Base-by-base conservation (phyloP, 2,888 invertebrate species). In the Harpagoxenus sublaevis region DNA sequence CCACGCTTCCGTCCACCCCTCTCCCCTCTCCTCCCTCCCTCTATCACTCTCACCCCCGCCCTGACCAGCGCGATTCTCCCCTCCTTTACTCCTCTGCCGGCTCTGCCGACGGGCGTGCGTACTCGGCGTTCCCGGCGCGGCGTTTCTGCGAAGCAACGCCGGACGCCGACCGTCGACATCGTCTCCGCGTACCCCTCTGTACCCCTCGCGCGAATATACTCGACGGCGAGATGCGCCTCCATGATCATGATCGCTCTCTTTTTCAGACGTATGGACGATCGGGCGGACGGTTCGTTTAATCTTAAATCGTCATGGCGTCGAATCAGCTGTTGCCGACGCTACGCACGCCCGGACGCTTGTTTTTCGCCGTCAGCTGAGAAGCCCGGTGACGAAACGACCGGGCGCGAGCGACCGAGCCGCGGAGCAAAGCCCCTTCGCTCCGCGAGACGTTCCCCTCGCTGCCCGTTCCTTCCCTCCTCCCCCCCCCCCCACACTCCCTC, bases 281-380 rank as follows among this genome's bases (percentile, higher is more conserved):
- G 23, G 35, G 35, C n/a, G 53, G 51, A 18, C n/a, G 23, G 12
- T 31, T 48, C 57, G 42, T 6, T 4, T 10, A 18, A 5, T 35
- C 12, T 10, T 8, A 28, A 51, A 3, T 57, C 78, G 83, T 71
- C 66, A 83, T 51, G 45, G 42, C 71, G 60, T 39, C 48, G 87
- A 90, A 90, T 90, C 90, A 90, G 90, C 90, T 90, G 90, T 83
- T 84, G 18, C 31, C 66, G 85, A 74, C 84, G 82, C 86, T 84
- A 83, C 86, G 85, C 82, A 51, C 85, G 42, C 68, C 60, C 42
- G 62, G 35, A 82, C 74, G 82, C 87, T 84, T 79, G 83, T 85
- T 90, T 66, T 78, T 87, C 84, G 75, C 83, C 87, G 71, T 91
- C 91, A 91, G 91, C 91, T 89, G 90, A 77, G 87, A 60, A 84